A percentile compares a stretch with the other conserved stretches of the same genome.
phyloP scores from a whole-genome alignment of 2,113 vertebrate genomes.

The Tetraodon nigroviridis region DNA sequence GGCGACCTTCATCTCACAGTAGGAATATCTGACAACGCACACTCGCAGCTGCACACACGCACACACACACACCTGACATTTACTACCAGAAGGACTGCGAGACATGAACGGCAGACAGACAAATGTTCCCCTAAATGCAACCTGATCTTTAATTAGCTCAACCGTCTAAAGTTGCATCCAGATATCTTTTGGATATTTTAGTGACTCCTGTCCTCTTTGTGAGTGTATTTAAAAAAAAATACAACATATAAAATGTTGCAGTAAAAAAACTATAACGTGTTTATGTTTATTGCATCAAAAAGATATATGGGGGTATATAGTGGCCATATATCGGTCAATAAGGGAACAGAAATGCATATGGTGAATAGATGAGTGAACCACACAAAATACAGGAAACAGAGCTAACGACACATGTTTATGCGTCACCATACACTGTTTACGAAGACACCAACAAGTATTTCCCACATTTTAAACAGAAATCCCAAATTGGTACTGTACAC shows the following conservation, averaged over 20 bases:
- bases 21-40: slow-evolving; percentile 40
- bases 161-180: slow-evolving; percentile 20
- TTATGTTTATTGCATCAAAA: slow-evolving; percentile 28
- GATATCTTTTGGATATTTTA: slow-evolving; percentile 16
- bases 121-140: slow-evolving; percentile 50
- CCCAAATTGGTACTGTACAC: slow-evolving; percentile 59
- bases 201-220: slow-evolving; percentile 2
- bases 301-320: slow-evolving; percentile 44
- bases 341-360: slow-evolving; percentile 43
- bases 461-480: slow-evolving; percentile 25
- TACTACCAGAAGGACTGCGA: slow-evolving; percentile 61
- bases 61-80: slow-evolving; percentile 54
- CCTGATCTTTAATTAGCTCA: slow-evolving; percentile 19
- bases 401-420: slow-evolving; percentile 54
- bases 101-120: slow-evolving; percentile 66
- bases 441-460: slow-evolving; percentile 16
- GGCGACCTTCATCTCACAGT: slow-evolving; percentile 44
- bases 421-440: slow-evolving; percentile 47
- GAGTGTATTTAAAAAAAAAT: slow-evolving; percentile 10
- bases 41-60: slow-evolving; percentile 50
- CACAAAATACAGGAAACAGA: slow-evolving; percentile 33
- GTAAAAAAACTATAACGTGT: slow-evolving; percentile 34
- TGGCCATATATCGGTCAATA: slow-evolving; percentile 52
- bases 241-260: slow-evolving; percentile 10
- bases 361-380: slow-evolving; percentile 44